These are phyloP conservation scores for Lithophane ornitopus DNA, from an alignment of 2,888 invertebrate genomes.

Conservation along the genomic window DNA sequence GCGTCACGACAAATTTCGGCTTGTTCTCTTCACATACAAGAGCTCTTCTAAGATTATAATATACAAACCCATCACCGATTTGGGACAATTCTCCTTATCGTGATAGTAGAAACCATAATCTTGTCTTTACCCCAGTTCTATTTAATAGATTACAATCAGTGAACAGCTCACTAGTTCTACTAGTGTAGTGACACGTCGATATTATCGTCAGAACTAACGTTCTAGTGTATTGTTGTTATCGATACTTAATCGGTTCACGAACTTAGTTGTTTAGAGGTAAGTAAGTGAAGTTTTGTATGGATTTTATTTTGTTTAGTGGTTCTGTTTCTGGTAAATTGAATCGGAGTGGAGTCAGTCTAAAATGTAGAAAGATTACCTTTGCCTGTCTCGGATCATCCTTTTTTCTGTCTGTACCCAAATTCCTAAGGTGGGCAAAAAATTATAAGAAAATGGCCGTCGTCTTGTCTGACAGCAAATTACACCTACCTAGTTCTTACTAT, in stretches of 20 bases:
- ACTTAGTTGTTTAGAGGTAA: slow-evolving; percentile 4
- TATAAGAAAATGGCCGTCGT: neutral
- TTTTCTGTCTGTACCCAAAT: neutral
- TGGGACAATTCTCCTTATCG: slow-evolving; percentile 1
- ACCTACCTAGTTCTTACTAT: neutral
- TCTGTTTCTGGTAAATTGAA: neutral
- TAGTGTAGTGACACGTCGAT: slow-evolving; percentile 42
- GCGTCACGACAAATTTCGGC: neutral
- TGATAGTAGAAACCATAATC: slow-evolving; percentile 11
- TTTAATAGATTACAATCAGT: slow-evolving; percentile 38
- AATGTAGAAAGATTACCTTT: neutral
- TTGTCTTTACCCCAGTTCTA: slow-evolving; percentile 32
- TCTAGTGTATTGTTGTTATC: slow-evolving; percentile 39
- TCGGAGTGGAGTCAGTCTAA: neutral
- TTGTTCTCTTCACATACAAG: neutral
- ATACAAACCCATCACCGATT: slow-evolving; percentile 6
- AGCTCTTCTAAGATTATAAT: neutral
- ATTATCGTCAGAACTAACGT: slow-evolving; percentile 33
- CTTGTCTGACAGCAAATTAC: neutral
- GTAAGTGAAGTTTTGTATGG: neutral
- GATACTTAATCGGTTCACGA: slow-evolving; percentile 30
- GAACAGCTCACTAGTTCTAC: slow-evolving; percentile 36
- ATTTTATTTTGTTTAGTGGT: neutral
- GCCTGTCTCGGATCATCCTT: neutral
- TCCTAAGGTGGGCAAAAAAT: neutral